Percentiles rank a stretch among this genome's conserved stretches.
Evolutionary conservation across 2,113 vertebrate species (phyloP).

Genomic region (Sporophila hypoxantha): DNA sequence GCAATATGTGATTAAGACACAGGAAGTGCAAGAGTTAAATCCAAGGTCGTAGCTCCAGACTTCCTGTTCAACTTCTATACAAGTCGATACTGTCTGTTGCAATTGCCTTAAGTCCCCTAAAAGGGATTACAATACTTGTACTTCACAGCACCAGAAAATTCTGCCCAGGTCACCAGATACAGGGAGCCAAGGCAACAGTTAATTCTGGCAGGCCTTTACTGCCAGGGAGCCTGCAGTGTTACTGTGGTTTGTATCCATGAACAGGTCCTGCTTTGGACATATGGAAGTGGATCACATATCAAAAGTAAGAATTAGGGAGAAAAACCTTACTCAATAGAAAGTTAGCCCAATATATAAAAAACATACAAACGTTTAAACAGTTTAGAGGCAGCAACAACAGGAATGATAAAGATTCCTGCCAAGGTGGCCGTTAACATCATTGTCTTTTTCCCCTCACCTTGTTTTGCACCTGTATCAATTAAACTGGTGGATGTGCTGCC

Average conservation of each 20-base stretch:
- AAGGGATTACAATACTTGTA: no score
- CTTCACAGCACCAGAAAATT: slow-evolving; percentile 61
- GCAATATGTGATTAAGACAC: no score
- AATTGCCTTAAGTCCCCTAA: no score
- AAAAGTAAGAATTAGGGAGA: slow-evolving; percentile 62
- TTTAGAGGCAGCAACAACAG: slow-evolving; percentile 62
- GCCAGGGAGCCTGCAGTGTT: slow-evolving; percentile 42
- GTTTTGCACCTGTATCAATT: slow-evolving; percentile 53
- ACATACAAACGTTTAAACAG: slow-evolving; percentile 68
- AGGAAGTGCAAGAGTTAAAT: no score
- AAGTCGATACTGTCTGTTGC: no score
- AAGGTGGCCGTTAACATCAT: slow-evolving; percentile 8
- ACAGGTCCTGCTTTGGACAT: slow-evolving; percentile 36
- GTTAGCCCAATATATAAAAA: slow-evolving; percentile 69
- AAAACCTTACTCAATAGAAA: slow-evolving; percentile 68
- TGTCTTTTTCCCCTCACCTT: slow-evolving; percentile 36
- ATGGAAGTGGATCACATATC: slow-evolving; percentile 47
- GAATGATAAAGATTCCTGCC: slow-evolving; percentile 57
- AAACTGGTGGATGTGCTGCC: slow-evolving; percentile 29
- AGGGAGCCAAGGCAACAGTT: slow-evolving; percentile 34
- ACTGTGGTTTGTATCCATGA: not conserved
- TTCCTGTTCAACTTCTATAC: no score
- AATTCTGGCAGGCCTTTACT: slow-evolving; percentile 29
- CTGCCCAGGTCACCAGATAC: slow-evolving; percentile 10
- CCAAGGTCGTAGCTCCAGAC: no score